Evolutionary conservation across 2,888 invertebrate species (phyloP).

Genomic region (Prosapia bicincta): DNA sequence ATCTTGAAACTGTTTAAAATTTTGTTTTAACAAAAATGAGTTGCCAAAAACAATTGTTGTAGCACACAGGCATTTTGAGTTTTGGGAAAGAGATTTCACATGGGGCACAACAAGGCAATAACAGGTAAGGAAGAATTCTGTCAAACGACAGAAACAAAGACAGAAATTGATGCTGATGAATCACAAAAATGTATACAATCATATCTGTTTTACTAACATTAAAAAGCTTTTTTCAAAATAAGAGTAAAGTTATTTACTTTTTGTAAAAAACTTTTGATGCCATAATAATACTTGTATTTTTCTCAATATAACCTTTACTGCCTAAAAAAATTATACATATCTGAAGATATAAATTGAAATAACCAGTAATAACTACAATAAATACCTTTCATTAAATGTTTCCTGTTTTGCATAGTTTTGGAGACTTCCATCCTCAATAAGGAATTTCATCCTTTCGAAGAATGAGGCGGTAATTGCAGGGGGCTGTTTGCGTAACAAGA

Average conservation of each 20-base stretch:
- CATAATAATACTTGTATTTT: too few species aligned
- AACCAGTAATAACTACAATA: conserved; percentile 20
- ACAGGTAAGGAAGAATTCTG: conserved; percentile 25
- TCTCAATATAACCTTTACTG: too few species aligned
- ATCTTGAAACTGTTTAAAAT: too few species aligned
- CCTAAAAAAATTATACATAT: too few species aligned
- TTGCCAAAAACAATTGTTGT: background rate
- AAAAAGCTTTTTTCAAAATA: too few species aligned
- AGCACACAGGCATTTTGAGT: conserved; percentile 29
- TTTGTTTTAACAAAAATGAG: background rate
- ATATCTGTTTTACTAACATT: too few species aligned
- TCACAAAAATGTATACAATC: conserved; percentile 39
- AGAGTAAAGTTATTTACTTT: too few species aligned
- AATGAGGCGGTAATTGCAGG: conserved; percentile 97
- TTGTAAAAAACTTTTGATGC: too few species aligned
- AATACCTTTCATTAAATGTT: conserved; percentile 95
- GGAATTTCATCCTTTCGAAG: conserved; percentile 96
- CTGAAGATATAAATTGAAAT: too few species aligned
- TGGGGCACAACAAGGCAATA: conserved; percentile 82
- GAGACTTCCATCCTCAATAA: conserved; percentile 96
- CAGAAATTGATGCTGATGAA: too few species aligned
- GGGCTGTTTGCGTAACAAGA: conserved; percentile 90
- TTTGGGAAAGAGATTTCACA: conserved; percentile 50
- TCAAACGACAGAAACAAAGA: conserved; percentile 6
- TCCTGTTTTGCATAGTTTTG: conserved; percentile 96